phyloP scores from a whole-genome alignment of 2,888 invertebrate species.

The Pantelozetes paolii region DNA sequence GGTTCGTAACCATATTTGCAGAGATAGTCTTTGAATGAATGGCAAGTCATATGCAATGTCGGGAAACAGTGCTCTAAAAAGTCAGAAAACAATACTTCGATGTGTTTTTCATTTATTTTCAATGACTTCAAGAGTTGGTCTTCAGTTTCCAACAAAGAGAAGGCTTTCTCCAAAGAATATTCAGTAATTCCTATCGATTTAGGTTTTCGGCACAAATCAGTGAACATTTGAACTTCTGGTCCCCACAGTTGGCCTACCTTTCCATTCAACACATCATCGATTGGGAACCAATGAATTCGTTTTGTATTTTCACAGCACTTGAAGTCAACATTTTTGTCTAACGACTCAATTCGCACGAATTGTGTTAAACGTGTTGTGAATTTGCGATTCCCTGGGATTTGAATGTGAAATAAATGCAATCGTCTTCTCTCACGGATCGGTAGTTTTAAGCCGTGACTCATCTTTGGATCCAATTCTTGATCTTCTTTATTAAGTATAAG shows the following conservation, averaged over 20 bases:
- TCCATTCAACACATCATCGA: constrained; percentile 20
- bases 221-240: constrained; percentile 42
- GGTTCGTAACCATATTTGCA: constrained; percentile 8
- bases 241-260: constrained; percentile 42
- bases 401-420: constrained; percentile 17
- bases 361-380: constrained; percentile 30
- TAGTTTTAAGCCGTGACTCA: background rate
- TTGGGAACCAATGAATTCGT: constrained; percentile 35
- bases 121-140: constrained; percentile 40
- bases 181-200: background rate
- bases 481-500: constrained; percentile 35
- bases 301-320: constrained; percentile 39
- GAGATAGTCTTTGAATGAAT: constrained; percentile 42
- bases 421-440: background rate
- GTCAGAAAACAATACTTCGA: constrained; percentile 32
- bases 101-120: constrained; percentile 25
- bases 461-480: constrained; percentile 15
- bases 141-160: constrained; percentile 26
- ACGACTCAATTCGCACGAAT: background rate
- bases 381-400: constrained; percentile 22
- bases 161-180: constrained; percentile 34
- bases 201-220: background rate
- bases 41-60: constrained; percentile 33
- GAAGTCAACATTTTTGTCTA: background rate
- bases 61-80: constrained; percentile 42